These are phyloP conservation scores for Pristionchus arcanus DNA, from an alignment of 2,888 invertebrate genomes.

Conservation along the genomic window DNA sequence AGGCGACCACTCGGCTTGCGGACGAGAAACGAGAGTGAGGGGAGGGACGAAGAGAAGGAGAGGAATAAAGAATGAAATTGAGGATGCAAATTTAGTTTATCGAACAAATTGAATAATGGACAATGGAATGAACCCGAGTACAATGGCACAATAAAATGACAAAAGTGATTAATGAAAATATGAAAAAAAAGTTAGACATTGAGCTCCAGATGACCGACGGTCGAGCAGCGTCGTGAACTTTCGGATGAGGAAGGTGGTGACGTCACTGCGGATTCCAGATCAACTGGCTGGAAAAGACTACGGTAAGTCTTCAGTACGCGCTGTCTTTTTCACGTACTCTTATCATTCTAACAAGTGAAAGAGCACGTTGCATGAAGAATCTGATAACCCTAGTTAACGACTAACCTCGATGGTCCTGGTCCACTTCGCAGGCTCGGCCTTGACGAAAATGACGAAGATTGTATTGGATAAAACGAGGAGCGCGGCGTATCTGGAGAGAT, in stretches of 20 bases:
- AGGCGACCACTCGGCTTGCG: background rate
- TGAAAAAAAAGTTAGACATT: background rate
- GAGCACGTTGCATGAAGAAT: too few species aligned
- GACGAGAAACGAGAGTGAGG: background rate
- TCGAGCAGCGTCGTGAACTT: background rate
- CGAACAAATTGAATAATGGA: background rate
- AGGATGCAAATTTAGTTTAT: background rate
- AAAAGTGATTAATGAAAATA: background rate
- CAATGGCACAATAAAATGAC: background rate
- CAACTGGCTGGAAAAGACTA: background rate
- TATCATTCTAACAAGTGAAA: too few species aligned
- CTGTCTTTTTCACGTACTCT: too few species aligned
- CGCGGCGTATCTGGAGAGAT: background rate
- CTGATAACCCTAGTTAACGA: background rate
- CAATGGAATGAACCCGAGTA: background rate
- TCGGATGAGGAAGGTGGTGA: background rate
- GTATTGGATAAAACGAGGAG: constrained; percentile 11
- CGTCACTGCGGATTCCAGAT: background rate
- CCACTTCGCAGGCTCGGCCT: constrained; percentile 35
- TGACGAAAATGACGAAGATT: constrained; percentile 34
- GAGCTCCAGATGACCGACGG: constrained; percentile 22
- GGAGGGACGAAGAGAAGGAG: background rate
- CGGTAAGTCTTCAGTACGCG: background rate
- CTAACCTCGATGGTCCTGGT: background rate
- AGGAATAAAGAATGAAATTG: background rate